Percentiles rank a stretch among this genome's conserved stretches.
These are phyloP conservation scores for Scaptomyza parva DNA, from an alignment of 2,888 invertebrate genomes.

Conservation along the genomic window DNA sequence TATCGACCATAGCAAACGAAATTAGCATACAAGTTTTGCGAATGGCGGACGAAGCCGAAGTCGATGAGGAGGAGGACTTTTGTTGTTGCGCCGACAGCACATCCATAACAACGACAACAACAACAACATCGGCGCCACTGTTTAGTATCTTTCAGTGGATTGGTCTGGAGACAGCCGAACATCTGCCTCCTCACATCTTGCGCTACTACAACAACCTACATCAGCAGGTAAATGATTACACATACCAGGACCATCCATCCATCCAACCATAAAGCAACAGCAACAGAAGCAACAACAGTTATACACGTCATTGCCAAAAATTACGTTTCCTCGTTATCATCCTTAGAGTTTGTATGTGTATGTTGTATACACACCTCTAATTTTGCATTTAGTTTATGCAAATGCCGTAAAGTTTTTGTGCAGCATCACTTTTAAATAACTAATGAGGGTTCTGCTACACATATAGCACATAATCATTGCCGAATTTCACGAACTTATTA, in stretches of 20 bases:
- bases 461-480: slow-evolving; percentile 3
- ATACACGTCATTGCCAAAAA: slow-evolving; percentile 4
- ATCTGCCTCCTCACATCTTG: slow-evolving; percentile 88
- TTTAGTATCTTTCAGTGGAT: slow-evolving; percentile 86
- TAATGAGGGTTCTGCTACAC: neutral
- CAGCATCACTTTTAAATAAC: slow-evolving; percentile 2
- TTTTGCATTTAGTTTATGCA: neutral
- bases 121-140: slow-evolving; percentile 44
- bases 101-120: slow-evolving; percentile 40
- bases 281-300: neutral
- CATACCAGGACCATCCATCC: neutral
- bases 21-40: slow-evolving; percentile 63
- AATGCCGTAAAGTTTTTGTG: neutral
- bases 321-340: neutral
- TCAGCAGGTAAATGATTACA: slow-evolving; percentile 80
- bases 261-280: neutral
- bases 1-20: slow-evolving; percentile 42
- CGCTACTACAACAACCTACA: slow-evolving; percentile 87
- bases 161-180: slow-evolving; percentile 88
- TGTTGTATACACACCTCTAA: neutral
- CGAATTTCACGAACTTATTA: neutral
- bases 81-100: slow-evolving; percentile 67
- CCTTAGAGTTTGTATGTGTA: neutral
- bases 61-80: slow-evolving; percentile 34
- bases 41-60: slow-evolving; percentile 63